These are phyloP conservation scores for Ariolimax columbianus DNA, from an alignment of 2,888 invertebrate genomes.

Conservation along the genomic window DNA sequence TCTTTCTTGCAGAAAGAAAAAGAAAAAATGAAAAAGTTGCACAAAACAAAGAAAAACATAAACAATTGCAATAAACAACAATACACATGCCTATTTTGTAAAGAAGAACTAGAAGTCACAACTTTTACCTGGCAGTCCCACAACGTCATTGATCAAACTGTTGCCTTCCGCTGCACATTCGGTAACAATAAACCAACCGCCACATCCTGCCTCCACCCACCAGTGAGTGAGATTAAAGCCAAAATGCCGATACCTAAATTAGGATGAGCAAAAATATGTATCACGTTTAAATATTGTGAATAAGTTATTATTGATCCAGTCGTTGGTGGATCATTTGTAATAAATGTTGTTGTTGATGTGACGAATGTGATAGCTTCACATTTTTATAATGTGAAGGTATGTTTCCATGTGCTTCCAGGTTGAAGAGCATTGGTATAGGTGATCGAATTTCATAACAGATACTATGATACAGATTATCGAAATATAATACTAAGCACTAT, in stretches of 20 bases:
- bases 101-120: too few relatives aligned
- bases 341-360: neutral
- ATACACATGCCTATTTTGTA: too few relatives aligned
- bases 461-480: too few relatives aligned
- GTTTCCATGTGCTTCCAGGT: too few relatives aligned
- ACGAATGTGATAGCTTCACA: neutral
- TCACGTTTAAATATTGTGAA: neutral
- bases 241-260: slow-evolving; percentile 41
- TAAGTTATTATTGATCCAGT: neutral
- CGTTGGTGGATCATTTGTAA: neutral
- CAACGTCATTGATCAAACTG: neutral
- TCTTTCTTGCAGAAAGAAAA: too few relatives aligned
- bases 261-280: neutral
- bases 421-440: too few relatives aligned
- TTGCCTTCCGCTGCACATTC: slow-evolving; percentile 22
- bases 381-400: too few relatives aligned
- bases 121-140: neutral
- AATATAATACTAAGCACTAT: too few relatives aligned
- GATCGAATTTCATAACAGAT: too few relatives aligned
- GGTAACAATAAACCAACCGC: slow-evolving; percentile 49
- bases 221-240: slow-evolving; percentile 50
- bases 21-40: too few relatives aligned
- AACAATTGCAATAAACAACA: too few relatives aligned
- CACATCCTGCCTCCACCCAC: slow-evolving; percentile 55
- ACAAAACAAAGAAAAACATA: too few relatives aligned